A percentile compares a stretch with the other conserved stretches of the same genome.
phyloP scores from a whole-genome alignment of 2,888 invertebrate species.

The Hybos culiciformis region DNA sequence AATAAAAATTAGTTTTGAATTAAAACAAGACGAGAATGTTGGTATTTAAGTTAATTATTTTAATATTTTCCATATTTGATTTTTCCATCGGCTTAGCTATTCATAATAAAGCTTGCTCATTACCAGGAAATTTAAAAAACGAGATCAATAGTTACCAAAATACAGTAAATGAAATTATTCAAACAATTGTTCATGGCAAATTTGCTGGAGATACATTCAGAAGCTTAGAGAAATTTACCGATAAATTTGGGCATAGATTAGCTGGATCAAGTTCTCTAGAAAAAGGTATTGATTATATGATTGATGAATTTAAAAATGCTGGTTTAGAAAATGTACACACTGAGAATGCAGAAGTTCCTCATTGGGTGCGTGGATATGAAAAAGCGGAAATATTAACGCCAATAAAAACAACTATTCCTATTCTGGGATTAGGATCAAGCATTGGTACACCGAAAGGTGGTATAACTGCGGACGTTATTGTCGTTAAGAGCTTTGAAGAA shows the following conservation, averaged over 20 bases:
- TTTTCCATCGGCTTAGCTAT: too few relatives aligned
- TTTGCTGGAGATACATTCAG: slow-evolving; percentile 45
- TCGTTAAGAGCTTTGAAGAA: slow-evolving; percentile 54
- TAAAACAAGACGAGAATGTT: too few relatives aligned
- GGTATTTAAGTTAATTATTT: too few relatives aligned
- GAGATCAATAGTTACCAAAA: slow-evolving; percentile 47
- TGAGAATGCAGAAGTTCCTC: slow-evolving; percentile 47
- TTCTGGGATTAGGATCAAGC: slow-evolving; percentile 58
- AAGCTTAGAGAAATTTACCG: slow-evolving; percentile 38
- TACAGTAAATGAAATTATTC: slow-evolving; percentile 39
- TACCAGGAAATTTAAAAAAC: slow-evolving; percentile 37
- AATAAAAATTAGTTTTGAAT: too few relatives aligned
- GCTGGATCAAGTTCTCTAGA: slow-evolving; percentile 50
- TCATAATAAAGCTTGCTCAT: slow-evolving; percentile 23
- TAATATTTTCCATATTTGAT: too few relatives aligned
- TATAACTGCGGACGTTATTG: slow-evolving; percentile 56
- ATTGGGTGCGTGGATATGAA: slow-evolving; percentile 55
- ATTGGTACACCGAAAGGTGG: slow-evolving; percentile 57
- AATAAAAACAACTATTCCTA: slow-evolving; percentile 43
- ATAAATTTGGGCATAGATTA: slow-evolving; percentile 49
- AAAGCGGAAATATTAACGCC: slow-evolving; percentile 50
- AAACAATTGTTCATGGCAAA: slow-evolving; percentile 38
- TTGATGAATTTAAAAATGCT: slow-evolving; percentile 31
- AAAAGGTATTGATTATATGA: slow-evolving; percentile 53
- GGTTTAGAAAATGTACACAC: slow-evolving; percentile 54